A percentile compares a stretch with the other conserved stretches of the same genome.
These are phyloP conservation scores for Enhydra lutris DNA, from an alignment of 2,113 vertebrate species.

Conservation along the genomic window DNA sequence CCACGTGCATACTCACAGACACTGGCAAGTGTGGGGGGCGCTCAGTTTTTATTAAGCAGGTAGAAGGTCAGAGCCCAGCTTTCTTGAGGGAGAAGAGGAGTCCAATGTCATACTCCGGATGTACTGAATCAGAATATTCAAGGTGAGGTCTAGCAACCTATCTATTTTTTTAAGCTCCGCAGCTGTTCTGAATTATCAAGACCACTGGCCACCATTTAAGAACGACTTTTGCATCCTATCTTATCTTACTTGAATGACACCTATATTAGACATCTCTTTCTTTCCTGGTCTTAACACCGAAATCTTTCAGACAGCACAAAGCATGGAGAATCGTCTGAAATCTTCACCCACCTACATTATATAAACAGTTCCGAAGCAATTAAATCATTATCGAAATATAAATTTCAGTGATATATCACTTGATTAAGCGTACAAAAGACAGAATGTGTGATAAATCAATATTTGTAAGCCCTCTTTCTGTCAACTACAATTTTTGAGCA, in stretches of 20 bases:
- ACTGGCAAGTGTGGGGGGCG: too few species aligned
- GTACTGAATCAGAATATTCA: not conserved
- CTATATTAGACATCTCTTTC: not conserved
- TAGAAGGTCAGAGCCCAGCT: not conserved
- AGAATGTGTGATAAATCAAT: not conserved
- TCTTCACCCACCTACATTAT: not conserved
- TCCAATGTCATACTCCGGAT: not conserved
- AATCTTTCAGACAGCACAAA: not conserved
- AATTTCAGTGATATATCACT: not conserved
- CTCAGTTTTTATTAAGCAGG: not conserved
- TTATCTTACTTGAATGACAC: not conserved
- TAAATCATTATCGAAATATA: not conserved
- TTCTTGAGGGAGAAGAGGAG: not conserved
- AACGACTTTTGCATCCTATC: not conserved
- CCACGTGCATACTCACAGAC: not conserved
- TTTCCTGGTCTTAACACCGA: not conserved
- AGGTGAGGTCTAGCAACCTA: not conserved
- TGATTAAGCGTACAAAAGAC: not conserved
- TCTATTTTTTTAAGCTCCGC: not conserved
- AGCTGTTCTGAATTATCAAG: not conserved
- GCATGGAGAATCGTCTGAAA: not conserved
- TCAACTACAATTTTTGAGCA: not conserved
- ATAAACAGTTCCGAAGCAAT: not conserved
- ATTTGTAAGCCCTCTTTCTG: not conserved
- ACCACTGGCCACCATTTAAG: not conserved